Percentiles rank a stretch among this genome's conserved stretches.
phyloP scores from a whole-genome alignment of 2,797 vertebrate genomes.

The Delichon dasypus region DNA sequence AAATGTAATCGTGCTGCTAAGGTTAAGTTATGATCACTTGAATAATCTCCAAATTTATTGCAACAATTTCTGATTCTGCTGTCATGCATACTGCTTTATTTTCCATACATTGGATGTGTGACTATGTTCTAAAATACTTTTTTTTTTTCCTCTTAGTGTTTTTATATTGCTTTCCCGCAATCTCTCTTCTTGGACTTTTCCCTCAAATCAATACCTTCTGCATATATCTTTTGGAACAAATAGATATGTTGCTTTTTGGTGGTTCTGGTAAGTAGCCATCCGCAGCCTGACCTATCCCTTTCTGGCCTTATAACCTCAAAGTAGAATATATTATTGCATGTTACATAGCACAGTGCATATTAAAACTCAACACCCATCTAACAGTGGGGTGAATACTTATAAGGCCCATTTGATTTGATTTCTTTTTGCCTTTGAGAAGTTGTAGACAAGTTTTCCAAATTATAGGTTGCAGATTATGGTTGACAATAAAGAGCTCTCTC shows the following conservation, averaged over 20 bases:
- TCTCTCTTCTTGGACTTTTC: constrained; percentile 94
- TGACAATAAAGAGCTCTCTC: background rate
- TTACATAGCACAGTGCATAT: background rate
- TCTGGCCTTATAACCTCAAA: background rate
- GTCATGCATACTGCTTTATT: background rate
- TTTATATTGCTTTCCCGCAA: constrained; percentile 92
- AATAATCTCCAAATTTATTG: background rate
- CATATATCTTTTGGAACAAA: constrained; percentile 93
- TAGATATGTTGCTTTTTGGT: constrained; percentile 93
- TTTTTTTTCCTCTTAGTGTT: constrained; percentile 79
- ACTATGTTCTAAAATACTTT: background rate
- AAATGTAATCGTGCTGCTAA: background rate
- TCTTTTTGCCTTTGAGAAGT: background rate
- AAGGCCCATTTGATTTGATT: background rate
- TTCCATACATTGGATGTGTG: background rate
- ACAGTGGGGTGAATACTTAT: background rate
- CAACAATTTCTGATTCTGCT: background rate
- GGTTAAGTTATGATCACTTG: background rate
- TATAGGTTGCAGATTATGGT: background rate
- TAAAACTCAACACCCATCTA: background rate
- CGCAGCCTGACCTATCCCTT: background rate
- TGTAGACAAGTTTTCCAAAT: background rate
- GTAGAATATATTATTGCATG: background rate
- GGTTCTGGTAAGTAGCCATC: constrained; percentile 86
- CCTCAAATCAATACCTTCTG: constrained; percentile 98